These are phyloP conservation scores for Harlomillsia oculata DNA, from an alignment of 1,140 invertebrate genomes.

Conservation along the genomic window DNA sequence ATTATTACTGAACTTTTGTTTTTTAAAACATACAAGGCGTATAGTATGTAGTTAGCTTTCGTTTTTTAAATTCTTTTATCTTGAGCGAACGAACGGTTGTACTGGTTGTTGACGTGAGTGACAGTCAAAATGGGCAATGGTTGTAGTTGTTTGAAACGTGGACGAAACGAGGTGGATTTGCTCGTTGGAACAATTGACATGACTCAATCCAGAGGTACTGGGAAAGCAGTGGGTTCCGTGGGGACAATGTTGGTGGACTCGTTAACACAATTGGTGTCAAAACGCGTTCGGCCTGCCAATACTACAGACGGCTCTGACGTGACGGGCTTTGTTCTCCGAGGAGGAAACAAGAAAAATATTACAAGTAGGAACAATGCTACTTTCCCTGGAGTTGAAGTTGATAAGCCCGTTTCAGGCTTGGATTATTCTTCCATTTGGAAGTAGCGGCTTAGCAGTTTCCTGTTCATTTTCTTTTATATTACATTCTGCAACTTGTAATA, in stretches of 20 bases:
- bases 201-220: no score
- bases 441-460: no score
- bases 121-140: not conserved
- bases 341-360: not conserved
- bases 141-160: not conserved
- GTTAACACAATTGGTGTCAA: not conserved
- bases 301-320: not conserved
- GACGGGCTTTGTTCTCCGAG: not conserved
- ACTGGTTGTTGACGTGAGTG: not conserved
- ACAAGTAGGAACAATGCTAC: not conserved
- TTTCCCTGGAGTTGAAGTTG: not conserved
- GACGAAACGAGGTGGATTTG: not conserved
- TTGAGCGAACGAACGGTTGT: not conserved
- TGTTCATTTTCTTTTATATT: no score
- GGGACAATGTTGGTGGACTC: constrained; percentile 15
- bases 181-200: no score
- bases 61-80: no score
- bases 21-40: no score
- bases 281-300: not conserved
- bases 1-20: no score
- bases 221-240: constrained; percentile 19
- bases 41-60: no score
- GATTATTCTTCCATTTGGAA: no score
- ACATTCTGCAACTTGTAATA: no score
- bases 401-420: no score